Base-by-base conservation (phyloP, 35 echinoderm and acorn worm species). In the Patiria miniata region DNA sequence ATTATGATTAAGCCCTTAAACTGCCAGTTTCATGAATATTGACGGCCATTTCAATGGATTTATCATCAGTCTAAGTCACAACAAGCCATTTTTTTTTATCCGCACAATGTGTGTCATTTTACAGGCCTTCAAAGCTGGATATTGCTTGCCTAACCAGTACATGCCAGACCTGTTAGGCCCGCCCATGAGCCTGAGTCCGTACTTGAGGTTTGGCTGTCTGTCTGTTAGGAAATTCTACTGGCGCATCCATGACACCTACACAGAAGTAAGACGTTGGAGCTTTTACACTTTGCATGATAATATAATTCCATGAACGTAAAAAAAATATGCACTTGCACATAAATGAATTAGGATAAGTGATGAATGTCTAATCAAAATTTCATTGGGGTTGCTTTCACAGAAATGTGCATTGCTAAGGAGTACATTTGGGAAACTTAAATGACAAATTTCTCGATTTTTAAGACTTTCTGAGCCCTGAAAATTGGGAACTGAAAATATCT, bases 171-270 rank as follows among this genome's bases (percentile, higher is more conserved):
- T 97, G 19, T 52, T 97, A 22, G 95, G 87, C 23, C 83, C 91
- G 17, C 95, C 95, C 5, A 90, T 94, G 87, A 97, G 95, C 77
- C 47, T 97, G 36, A 97, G 95, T 76, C 83, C 91, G 1, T 94
- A 97, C 73, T 85, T 97, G 19, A 58, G 95, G 12, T 97, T 97
- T 81, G 95, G 95, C 1, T 93, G 91, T 81, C 44, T 97, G 56
- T 97, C 95, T 23, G 88, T 97, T 8, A 77, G 91, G 10, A 87
- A 58, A 40, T 93, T 97, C 40, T 97, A 91, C 77, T 97, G 95
- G 95, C 85, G 55, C 38, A 91, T 97, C 19, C 83, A 83, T 37
- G 91, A 93, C 32, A 61, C 87, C 16, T 97, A 86, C 77, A 50
- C 65, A 3, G 80, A 97, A 80, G 88, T 94, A 56, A 61, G 28